Conservation (phyloP, 2,888 invertebrate genomes). For the Callinectes sapidus region DNA sequence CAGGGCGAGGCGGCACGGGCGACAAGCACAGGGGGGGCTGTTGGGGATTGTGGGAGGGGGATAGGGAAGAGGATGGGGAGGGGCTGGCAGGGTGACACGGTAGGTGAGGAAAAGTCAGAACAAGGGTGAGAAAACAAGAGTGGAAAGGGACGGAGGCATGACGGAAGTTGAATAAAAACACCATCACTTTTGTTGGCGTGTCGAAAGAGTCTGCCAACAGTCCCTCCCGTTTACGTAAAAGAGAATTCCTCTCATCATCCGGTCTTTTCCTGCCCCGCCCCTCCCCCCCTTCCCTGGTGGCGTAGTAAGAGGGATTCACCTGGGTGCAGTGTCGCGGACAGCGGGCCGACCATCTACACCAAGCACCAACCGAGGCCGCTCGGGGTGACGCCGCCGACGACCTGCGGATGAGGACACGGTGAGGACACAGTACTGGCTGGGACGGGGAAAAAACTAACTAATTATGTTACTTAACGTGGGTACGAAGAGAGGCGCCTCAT, state of each 20-base stretch:
- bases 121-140: not conserved
- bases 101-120: not conserved
- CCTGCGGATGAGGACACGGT: not conserved
- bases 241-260: not conserved
- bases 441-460: not conserved
- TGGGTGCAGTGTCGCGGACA: constrained; percentile 13
- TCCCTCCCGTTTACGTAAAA: constrained; percentile 8
- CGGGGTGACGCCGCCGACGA: constrained; percentile 12
- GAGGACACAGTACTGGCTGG: not conserved
- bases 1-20: not conserved
- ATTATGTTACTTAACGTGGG: not conserved
- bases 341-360: constrained; percentile 28
- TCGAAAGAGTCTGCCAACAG: not conserved
- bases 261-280: not conserved
- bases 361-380: constrained; percentile 16
- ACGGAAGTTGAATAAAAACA: not conserved
- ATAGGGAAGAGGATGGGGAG: not conserved
- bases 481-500: not conserved
- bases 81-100: not conserved
- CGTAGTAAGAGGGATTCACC: constrained; percentile 1
- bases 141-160: not conserved
- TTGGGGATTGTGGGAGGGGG: not conserved
- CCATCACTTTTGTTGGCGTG: not conserved
- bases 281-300: not conserved
- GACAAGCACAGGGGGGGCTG: not conserved